Evolutionary conservation across 2,888 invertebrate species (phyloP).

Genomic region (Periphyllus acericola): DNA sequence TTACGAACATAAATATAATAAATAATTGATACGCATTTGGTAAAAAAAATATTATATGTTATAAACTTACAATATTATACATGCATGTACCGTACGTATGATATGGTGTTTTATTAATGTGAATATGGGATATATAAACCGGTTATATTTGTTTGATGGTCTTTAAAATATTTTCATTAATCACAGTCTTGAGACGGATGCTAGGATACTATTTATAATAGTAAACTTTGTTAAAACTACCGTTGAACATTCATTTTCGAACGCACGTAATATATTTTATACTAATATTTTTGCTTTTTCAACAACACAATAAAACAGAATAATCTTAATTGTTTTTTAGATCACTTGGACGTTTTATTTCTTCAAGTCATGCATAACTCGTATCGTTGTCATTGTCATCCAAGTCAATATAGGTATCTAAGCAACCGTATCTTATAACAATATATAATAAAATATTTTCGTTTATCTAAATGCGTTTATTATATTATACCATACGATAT

Average conservation of each 20-base stretch:
- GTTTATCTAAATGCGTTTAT: too few relatives aligned
- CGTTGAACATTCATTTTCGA: neutral
- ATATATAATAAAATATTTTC: too few relatives aligned
- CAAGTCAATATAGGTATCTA: neutral
- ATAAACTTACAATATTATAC: too few relatives aligned
- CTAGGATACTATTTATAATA: neutral
- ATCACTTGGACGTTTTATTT: neutral
- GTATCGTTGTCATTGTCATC: neutral
- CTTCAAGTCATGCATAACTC: neutral
- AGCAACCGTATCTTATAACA: too few relatives aligned
- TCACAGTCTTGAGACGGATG: neutral
- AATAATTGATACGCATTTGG: neutral
- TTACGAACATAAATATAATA: neutral
- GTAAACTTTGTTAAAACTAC: neutral
- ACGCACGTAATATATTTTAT: neutral
- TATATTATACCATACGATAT: too few relatives aligned
- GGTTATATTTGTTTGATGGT: neutral
- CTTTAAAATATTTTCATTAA: slow-evolving; percentile 19
- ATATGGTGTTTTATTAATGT: neutral
- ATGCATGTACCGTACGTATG: neutral
- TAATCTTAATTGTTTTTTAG: neutral
- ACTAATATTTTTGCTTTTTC: neutral
- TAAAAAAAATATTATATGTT: too few relatives aligned
- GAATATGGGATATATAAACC: slow-evolving; percentile 4
- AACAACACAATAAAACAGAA: neutral